Evolutionary conservation across 2,797 vertebrate genomes (phyloP).

Genomic region (Ciconia nigra): DNA sequence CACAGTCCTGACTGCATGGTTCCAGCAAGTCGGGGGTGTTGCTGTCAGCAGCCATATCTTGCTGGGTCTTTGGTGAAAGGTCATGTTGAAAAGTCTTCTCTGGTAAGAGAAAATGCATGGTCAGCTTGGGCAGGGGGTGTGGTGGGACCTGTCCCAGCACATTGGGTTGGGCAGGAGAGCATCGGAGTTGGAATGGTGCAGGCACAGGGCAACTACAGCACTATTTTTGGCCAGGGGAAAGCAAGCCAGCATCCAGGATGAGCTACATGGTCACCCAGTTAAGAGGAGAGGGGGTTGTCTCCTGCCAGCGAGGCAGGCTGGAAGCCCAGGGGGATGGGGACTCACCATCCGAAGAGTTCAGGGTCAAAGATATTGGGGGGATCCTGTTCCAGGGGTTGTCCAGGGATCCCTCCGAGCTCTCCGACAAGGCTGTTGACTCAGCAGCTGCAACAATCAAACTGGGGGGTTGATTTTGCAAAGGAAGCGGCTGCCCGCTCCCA

Average conservation of each 20-base stretch:
- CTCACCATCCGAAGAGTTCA: conserved; percentile 39
- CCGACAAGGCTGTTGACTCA: not conserved
- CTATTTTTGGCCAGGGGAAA: not conserved
- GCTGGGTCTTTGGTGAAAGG: not conserved
- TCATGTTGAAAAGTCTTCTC: not conserved
- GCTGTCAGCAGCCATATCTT: conserved; percentile 6
- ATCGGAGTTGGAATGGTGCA: not conserved
- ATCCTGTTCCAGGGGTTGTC: conserved; percentile 49
- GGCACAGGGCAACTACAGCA: not conserved
- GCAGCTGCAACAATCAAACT: not conserved
- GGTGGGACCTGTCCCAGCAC: not conserved
- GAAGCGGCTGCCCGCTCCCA: not conserved
- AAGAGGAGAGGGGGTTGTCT: not conserved
- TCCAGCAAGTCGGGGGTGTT: not conserved
- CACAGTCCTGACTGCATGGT: not conserved
- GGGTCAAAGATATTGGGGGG: not conserved
- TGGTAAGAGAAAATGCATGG: not conserved
- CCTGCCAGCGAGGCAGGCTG: not conserved
- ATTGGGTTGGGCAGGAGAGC: not conserved
- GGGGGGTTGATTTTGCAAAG: not conserved
- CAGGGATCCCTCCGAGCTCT: not conserved
- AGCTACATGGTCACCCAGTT: not conserved
- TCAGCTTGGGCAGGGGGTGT: not conserved
- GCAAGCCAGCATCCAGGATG: not conserved
- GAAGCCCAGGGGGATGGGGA: not conserved